Conservation (phyloP, 1,140 invertebrate species). For the Ganaspis sp. region DNA sequence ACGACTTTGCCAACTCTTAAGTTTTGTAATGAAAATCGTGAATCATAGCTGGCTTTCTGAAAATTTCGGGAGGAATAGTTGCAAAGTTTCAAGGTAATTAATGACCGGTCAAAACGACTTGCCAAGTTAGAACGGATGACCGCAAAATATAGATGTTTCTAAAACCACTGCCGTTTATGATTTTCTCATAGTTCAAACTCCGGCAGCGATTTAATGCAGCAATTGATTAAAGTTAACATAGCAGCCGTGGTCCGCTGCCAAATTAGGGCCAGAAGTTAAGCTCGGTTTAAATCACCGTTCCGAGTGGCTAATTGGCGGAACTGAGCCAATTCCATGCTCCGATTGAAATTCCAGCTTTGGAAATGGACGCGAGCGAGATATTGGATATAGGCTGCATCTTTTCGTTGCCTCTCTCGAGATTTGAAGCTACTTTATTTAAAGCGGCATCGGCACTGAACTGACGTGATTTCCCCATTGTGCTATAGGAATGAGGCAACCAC, state of each 20-base stretch:
- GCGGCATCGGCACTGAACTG: neutral
- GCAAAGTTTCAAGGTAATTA: neutral
- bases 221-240: conserved; percentile 29
- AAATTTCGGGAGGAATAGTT: neutral
- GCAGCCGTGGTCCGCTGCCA: conserved; percentile 8
- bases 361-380: neutral
- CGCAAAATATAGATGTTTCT: conserved; percentile 19
- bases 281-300: conserved; percentile 21
- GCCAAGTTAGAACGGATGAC: neutral
- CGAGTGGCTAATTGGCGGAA: conserved; percentile 24
- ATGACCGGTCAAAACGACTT: neutral
- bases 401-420: neutral
- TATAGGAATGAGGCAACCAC: neutral
- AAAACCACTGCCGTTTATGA: conserved; percentile 4
- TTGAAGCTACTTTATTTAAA: neutral
- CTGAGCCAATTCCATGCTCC: conserved; percentile 21
- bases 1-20: neutral
- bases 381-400: neutral
- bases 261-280: conserved; percentile 20
- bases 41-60: neutral
- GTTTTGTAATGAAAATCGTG: neutral
- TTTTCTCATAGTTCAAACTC: conserved; percentile 17
- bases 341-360: neutral
- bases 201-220: conserved; percentile 7
- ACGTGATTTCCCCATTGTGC: conserved; percentile 1